These are phyloP conservation scores for Lasioglossum morio DNA, from an alignment of 2,888 invertebrate species.

Conservation along the genomic window DNA sequence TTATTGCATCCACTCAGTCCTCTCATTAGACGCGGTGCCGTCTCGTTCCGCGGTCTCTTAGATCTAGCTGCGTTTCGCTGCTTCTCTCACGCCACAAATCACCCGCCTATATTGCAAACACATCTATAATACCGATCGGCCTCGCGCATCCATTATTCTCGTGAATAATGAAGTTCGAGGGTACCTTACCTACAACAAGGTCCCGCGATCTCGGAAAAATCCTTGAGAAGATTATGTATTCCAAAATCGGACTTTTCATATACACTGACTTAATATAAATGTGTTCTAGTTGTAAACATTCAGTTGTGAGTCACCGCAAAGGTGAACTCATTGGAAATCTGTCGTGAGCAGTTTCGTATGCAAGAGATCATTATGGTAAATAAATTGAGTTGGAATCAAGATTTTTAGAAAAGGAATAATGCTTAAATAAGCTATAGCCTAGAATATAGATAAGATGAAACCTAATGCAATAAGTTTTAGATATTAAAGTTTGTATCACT, in stretches of 20 bases:
- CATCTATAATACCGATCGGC: constrained; percentile 1
- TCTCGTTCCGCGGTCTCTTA: constrained; percentile 35
- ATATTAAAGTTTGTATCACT: neutral
- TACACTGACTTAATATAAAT: too few species aligned
- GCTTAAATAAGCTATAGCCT: neutral
- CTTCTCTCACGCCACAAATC: constrained; percentile 30
- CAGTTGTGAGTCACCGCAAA: neutral
- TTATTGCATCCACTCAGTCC: constrained; percentile 56
- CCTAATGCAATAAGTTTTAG: neutral
- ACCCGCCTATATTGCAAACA: constrained; percentile 24
- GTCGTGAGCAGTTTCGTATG: neutral
- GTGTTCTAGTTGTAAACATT: too few species aligned
- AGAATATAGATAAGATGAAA: neutral
- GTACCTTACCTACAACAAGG: neutral
- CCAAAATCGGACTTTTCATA: too few species aligned
- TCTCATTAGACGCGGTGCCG: constrained; percentile 44
- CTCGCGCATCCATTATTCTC: neutral
- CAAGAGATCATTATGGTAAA: neutral
- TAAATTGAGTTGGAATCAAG: neutral
- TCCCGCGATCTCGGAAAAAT: neutral
- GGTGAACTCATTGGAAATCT: neutral
- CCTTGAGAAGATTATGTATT: too few species aligned
- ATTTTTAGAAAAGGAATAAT: neutral
- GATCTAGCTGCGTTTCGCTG: constrained; percentile 13
- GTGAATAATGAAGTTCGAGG: neutral